Percentiles rank a stretch among this genome's conserved stretches.
Conservation (phyloP, 2,113 vertebrate genomes). For the Mionectes macconnelli region DNA sequence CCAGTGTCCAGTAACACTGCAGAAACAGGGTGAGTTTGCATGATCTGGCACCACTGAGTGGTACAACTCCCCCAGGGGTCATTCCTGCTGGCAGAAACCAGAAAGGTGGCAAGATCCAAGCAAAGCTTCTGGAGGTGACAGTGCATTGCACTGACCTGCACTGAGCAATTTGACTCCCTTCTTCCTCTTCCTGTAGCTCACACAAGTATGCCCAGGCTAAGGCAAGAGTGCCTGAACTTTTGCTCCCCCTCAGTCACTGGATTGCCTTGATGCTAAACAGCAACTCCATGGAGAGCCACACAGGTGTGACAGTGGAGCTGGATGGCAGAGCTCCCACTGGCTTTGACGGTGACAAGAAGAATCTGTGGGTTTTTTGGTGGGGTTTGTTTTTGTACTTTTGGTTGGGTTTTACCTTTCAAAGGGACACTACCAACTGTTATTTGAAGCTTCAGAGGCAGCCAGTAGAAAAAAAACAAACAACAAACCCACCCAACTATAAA, state of each 20-base stretch:
- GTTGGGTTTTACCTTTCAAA: not conserved
- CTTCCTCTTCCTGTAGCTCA: not conserved
- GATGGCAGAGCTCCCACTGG: not conserved
- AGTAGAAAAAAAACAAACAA: not conserved
- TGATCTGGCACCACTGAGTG: accelerated
- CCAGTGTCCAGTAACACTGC: not conserved
- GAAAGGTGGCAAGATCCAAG: not conserved
- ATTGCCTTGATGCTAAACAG: not conserved
- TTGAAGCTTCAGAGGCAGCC: not conserved
- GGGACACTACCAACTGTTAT: not conserved
- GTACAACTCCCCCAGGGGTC: not conserved
- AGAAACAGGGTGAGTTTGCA: not conserved
- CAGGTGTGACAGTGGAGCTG: accelerated
- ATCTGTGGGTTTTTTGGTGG: not conserved
- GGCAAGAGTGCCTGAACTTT: not conserved
- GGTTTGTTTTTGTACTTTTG: not conserved
- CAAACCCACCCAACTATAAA: not conserved
- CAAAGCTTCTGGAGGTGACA: not conserved
- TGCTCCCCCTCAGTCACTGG: not conserved
- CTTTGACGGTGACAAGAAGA: not conserved
- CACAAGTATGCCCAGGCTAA: not conserved
- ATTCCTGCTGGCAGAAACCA: not conserved
- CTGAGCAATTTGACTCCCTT: not conserved
- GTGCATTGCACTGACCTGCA: not conserved
- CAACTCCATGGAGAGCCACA: not conserved